These are phyloP conservation scores for Parasteatoda tepidariorum DNA, from an alignment of 1,140 invertebrate genomes.

Conservation along the genomic window DNA sequence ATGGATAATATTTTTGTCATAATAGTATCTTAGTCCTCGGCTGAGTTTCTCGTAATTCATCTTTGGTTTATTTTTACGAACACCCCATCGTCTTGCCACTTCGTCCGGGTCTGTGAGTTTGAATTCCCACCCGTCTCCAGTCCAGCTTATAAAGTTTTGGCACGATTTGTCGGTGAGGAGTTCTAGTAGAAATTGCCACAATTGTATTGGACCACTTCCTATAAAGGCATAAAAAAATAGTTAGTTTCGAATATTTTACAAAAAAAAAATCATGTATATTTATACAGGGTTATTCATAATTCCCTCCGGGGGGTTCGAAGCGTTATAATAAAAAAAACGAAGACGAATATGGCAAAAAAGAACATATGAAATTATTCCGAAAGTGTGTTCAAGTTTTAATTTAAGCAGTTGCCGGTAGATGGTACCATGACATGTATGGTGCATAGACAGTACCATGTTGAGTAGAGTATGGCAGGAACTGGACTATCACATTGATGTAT, in stretches of 20 bases:
- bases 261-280: background rate
- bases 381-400: background rate
- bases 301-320: no score
- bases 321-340: no score
- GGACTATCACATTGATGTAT: no score
- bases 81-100: slow-evolving; percentile 95
- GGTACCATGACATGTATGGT: background rate
- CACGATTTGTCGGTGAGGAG: slow-evolving; percentile 95
- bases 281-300: no score
- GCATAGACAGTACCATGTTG: background rate
- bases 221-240: background rate
- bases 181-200: slow-evolving; percentile 98
- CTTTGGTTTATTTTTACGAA: slow-evolving; percentile 98
- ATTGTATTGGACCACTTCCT: slow-evolving; percentile 91
- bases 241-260: no score
- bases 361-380: no score
- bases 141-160: slow-evolving; percentile 97
- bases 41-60: slow-evolving; percentile 99
- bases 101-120: slow-evolving; percentile 98
- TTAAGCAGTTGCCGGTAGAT: background rate
- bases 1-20: slow-evolving; percentile 99
- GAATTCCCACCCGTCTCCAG: slow-evolving; percentile 98
- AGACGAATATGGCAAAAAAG: no score
- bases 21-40: slow-evolving; percentile 95
- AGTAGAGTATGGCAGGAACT: no score